phyloP scores from a whole-genome alignment of 1,140 invertebrate genomes.

The Oscheius sp. region DNA sequence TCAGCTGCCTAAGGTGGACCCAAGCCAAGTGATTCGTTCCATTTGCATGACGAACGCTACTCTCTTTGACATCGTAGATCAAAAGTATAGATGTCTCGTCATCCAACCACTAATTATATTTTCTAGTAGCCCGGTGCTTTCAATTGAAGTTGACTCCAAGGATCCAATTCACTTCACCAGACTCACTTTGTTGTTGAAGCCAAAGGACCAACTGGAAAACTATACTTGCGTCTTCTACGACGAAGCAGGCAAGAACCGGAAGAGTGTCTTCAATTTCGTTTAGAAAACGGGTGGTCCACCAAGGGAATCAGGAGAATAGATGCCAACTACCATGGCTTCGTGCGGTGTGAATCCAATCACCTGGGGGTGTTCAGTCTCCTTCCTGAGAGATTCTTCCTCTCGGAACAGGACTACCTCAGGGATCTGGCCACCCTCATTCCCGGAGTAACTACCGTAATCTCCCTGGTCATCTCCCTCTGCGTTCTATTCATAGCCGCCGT shows the following conservation, averaged over 20 bases:
- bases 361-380: conserved; percentile 23
- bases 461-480: conserved; percentile 12
- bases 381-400: conserved; percentile 13
- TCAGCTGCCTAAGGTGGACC: conserved; percentile 3
- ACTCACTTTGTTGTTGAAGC: conserved; percentile 23
- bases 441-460: conserved; percentile 22
- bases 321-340: conserved; percentile 26
- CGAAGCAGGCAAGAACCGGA: conserved; percentile 5
- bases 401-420: conserved; percentile 4
- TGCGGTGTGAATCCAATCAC: conserved; percentile 32
- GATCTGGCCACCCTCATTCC: conserved; percentile 2
- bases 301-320: conserved; percentile 27
- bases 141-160: conserved; percentile 8
- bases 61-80: conserved; percentile 18
- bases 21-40: background rate
- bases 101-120: too few relatives aligned
- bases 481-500: conserved; percentile 4
- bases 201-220: conserved; percentile 14
- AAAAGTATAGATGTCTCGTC: too few relatives aligned
- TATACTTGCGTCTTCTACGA: conserved; percentile 38
- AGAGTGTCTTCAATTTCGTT: background rate
- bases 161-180: conserved; percentile 5
- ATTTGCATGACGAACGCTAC: conserved; percentile 6
- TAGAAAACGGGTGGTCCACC: conserved; percentile 28
- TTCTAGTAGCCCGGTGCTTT: conserved; percentile 21